phyloP scores from a whole-genome alignment of 2,113 vertebrate species.

The Melierax canorus region DNA sequence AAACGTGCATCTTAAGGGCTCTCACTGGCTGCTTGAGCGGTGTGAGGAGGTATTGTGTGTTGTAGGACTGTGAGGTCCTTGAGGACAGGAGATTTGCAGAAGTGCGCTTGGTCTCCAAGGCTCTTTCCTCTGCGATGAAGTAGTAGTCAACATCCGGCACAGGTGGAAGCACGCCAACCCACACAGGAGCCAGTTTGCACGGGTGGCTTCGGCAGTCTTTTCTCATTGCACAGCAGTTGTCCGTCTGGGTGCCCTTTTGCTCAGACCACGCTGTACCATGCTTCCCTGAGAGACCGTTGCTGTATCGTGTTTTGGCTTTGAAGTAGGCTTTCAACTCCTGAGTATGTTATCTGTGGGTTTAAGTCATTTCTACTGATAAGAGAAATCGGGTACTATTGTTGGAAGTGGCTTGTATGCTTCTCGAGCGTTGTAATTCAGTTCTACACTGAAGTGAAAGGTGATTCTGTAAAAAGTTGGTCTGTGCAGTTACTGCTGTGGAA shows the following conservation, averaged over 20 bases:
- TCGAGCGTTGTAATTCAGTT: neutral
- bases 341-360: neutral
- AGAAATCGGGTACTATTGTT: neutral
- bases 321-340: neutral
- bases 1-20: fast-evolving
- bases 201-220: neutral
- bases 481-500: neutral
- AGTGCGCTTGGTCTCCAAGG: neutral
- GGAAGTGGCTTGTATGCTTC: neutral
- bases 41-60: fast-evolving
- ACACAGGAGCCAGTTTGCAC: fast-evolving
- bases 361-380: neutral
- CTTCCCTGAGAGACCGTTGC: neutral
- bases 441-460: neutral
- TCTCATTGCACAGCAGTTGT: fast-evolving
- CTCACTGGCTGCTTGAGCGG: fast-evolving
- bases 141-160: fast-evolving
- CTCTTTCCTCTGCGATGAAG: neutral
- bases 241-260: neutral
- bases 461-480: neutral
- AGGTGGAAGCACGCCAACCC: neutral
- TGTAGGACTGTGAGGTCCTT: neutral
- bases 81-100: neutral
- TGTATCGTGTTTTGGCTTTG: neutral
- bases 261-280: fast-evolving